Evolutionary conservation across 2,888 invertebrate species (phyloP), one percentile per base, ranked within the genome.

Genomic region (Xanthorhoe spadicearia): DNA sequence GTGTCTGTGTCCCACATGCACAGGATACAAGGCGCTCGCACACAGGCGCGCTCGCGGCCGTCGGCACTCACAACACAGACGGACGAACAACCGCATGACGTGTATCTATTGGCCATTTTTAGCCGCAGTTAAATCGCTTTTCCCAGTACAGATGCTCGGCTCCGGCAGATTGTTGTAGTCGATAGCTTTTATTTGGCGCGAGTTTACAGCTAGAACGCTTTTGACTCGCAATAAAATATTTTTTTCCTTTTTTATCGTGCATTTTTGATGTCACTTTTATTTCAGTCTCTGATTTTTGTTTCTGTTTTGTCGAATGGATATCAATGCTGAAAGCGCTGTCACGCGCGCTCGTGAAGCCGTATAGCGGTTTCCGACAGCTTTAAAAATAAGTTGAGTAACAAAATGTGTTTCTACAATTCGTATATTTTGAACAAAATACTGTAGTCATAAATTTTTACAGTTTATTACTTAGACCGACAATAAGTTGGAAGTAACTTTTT

Each of bases 151-250:
- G 43, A n/a, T 38, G 35, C 53, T n/a, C 49, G 61, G 19, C 35
- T 18, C 35, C 54, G 51, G 19, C 61, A 43, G 64, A 60, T 55
- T 62, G 66, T 62, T 62, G 46, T 62, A n/a, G 46, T 50, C 43
- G 23, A 59, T 55, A 59, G 54, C 58, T 62, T 59, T 61, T 58
- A 32, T 66, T 66, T 54, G 43, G 52, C 28, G 49, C 64, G 48
- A 58, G 28, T 61, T 66, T 53, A 53, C 57, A 53, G 65, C 57
- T 54, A 43, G 48, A 9, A 18, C 50, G 35, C 46, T 62, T 66
- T 59, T 49, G 43, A 49, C 17, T 58, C 18, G 43, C 52, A 58
- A 58, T 58, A 53, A 58, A 66, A 61, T 43, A 59, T 61, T 54
- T 51, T 54, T 51, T 43, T 23, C 43, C 35, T 62, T 61, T 64